Evolutionary conservation across 1,140 invertebrate species (phyloP).

Genomic region (Cotesia chilonis): DNA sequence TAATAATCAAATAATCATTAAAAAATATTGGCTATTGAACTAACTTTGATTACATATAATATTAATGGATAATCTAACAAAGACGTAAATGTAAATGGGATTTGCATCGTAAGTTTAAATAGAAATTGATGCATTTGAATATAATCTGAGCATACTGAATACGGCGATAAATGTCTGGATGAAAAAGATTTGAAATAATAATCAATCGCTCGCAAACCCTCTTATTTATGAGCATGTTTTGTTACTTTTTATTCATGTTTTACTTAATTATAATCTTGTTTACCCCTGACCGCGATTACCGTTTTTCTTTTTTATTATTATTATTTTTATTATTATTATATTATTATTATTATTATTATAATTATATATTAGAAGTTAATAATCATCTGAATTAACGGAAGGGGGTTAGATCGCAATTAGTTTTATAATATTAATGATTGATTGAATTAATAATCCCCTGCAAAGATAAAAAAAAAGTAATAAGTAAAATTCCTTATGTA

Average conservation of each 20-base stretch:
- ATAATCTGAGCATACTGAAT: slow-evolving; percentile 39
- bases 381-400: slow-evolving; percentile 21
- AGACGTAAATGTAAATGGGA: slow-evolving; percentile 41
- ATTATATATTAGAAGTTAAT: slow-evolving; percentile 18
- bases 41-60: slow-evolving; percentile 20
- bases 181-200: slow-evolving; percentile 40
- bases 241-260: slow-evolving; percentile 63
- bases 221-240: slow-evolving; percentile 61
- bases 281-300: slow-evolving; percentile 46
- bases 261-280: slow-evolving; percentile 59
- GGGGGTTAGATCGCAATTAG: slow-evolving; percentile 48
- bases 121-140: slow-evolving; percentile 36
- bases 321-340: slow-evolving; percentile 32
- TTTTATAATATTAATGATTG: slow-evolving; percentile 53
- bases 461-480: slow-evolving; percentile 36
- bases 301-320: slow-evolving; percentile 33
- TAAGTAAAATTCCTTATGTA: slow-evolving; percentile 35
- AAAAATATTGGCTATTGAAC: slow-evolving; percentile 24
- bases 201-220: slow-evolving; percentile 59
- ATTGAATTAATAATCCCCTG: slow-evolving; percentile 42
- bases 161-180: slow-evolving; percentile 39
- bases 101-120: slow-evolving; percentile 37
- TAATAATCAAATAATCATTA: slow-evolving; percentile 19
- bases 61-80: slow-evolving; percentile 31
- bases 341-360: slow-evolving; percentile 11